A percentile compares a stretch with the other conserved stretches of the same genome.
Conservation (phyloP, 2,888 invertebrate genomes). For the Chymomyza caudatula region DNA sequence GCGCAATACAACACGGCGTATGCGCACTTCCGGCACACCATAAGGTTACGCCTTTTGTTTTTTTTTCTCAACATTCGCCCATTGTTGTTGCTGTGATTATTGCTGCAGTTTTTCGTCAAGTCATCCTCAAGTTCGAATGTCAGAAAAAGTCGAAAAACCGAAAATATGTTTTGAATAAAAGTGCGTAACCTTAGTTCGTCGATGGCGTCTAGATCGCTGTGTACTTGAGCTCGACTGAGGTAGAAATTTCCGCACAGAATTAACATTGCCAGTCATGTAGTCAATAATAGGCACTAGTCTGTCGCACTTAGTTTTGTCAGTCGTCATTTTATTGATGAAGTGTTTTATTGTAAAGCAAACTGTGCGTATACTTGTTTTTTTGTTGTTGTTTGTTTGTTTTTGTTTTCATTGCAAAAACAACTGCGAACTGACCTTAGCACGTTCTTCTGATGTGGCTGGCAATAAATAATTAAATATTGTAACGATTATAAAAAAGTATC, state of each 20-base stretch:
- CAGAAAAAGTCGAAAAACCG: constrained; percentile 22
- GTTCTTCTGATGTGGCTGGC: constrained; percentile 37
- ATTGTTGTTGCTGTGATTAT: constrained; percentile 7
- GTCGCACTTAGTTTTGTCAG: background rate
- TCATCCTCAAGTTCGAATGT: constrained; percentile 59
- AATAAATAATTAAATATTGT: constrained; percentile 42
- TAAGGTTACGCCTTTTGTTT: constrained; percentile 31
- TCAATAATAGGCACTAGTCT: background rate
- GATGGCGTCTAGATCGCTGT: constrained; percentile 1
- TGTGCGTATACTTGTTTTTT: constrained; percentile 20
- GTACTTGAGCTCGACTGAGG: constrained; percentile 38
- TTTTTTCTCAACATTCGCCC: constrained; percentile 9
- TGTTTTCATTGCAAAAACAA: constrained; percentile 46
- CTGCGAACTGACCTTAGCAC: constrained; percentile 58
- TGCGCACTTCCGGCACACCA: constrained; percentile 59
- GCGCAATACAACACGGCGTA: constrained; percentile 40
- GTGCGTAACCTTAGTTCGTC: constrained; percentile 35
- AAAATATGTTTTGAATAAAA: constrained; percentile 31
- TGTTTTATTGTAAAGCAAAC: constrained; percentile 40
- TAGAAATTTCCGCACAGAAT: constrained; percentile 66
- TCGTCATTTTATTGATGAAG: constrained; percentile 44
- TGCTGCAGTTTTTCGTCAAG: constrained; percentile 21
- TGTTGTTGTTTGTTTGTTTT: constrained; percentile 8
- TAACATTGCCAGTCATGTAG: constrained; percentile 49
- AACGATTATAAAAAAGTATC: background rate